phyloP scores from a whole-genome alignment of 2,113 vertebrate genomes.

The Vireo altiloquus region DNA sequence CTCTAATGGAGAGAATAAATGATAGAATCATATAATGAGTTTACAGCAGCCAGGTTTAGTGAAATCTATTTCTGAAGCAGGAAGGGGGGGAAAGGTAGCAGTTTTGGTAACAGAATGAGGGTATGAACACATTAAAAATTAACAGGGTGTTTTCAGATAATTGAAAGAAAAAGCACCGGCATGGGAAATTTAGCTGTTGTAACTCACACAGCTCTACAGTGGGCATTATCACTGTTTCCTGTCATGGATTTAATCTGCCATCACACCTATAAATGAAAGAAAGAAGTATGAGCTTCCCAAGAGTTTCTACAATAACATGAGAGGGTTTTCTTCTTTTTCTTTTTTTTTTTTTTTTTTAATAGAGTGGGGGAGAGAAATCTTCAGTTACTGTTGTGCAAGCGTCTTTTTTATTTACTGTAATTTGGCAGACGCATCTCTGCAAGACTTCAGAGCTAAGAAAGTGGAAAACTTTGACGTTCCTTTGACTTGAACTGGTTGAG shows the following conservation, averaged over 20 bases:
- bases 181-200: not conserved
- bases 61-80: conserved; percentile 39
- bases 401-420: conserved; percentile 19
- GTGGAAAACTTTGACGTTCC: conserved; percentile 8
- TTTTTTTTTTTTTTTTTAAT: not conserved
- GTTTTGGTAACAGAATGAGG: conserved; percentile 2
- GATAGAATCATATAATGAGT: conserved; percentile 24
- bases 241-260: conserved; percentile 1
- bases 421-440: conserved; percentile 25
- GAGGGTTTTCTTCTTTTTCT: not conserved
- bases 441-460: conserved; percentile 21
- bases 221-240: conserved; percentile 15
- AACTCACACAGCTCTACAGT: not conserved
- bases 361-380: not conserved
- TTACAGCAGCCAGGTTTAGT: conserved; percentile 36
- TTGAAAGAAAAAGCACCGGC: not conserved
- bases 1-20: conserved; percentile 37
- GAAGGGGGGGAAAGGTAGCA: not conserved
- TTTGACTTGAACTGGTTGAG: not conserved
- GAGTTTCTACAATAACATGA: conserved; percentile 30
- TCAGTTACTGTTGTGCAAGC: not conserved
- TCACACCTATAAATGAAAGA: not conserved
- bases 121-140: conserved; percentile 40
- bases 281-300: not conserved
- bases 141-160: conserved; percentile 50